Base-by-base conservation (phyloP, 2,888 invertebrate genomes). In the Stenurella melanura region DNA sequence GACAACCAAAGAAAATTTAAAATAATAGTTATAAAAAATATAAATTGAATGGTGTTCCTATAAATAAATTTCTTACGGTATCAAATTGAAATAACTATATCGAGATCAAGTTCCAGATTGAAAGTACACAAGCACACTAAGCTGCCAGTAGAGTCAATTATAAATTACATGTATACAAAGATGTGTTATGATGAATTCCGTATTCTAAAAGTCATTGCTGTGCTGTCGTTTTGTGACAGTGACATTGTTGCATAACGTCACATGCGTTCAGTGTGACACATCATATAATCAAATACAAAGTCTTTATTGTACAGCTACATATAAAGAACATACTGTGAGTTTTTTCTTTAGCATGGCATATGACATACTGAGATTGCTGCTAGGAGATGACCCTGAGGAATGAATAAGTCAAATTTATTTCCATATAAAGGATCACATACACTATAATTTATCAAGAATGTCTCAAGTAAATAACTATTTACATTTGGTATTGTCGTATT, bases 211-310 rank as follows among this genome's bases (percentile, higher is more conserved):
- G 80, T 81, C 80, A 81, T 80, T 77, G 76, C 72, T 77, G 82
- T 82, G 63, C 19, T 80, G 78, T 81, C 63, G 72, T 38, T 67
- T 54, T 82, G 80, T 83, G 85, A 85, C 84, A 84, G 83, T 81
- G 83, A 83, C 84, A 84, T 84, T 85, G 72, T 72, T 85, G 82
- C 82, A 84, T 85, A 84, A 86, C 82, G 82, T 84, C 82, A 82
- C 81, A 82, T 83, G 70, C 74, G 61, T 78, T 80, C 72, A 74
- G 75, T 83, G 85, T 86, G 86, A 86, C 85, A 86, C 85, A 85
- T 85, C 85, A 83, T 83, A 84, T 84, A 84, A 83, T 83, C 82
- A 82, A 82, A 84, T 80, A 86, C 86, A 87, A 84, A 85, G 84
- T 84, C 83, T 80, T 81, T 83, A 86, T 87, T 86, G 86, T 87